Evolutionary conservation across 2,113 vertebrate species (phyloP).

Genomic region (Oreochromis niloticus): DNA sequence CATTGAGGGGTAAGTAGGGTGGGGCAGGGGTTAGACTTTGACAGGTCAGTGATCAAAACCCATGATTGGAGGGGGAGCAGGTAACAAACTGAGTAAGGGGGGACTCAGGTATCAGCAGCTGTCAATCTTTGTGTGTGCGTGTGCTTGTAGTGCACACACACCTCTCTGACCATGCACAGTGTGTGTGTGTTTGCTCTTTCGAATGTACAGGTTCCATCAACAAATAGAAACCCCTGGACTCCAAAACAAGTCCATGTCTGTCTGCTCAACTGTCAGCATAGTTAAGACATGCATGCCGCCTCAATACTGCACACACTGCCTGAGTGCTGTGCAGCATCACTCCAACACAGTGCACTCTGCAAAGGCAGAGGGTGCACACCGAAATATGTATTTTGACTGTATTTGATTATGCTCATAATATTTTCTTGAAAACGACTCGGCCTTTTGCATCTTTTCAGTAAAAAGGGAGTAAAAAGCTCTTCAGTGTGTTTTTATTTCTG

Average conservation of each 20-base stretch:
- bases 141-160: neutral
- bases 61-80: slow-evolving; percentile 42
- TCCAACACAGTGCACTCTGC: neutral
- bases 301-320: neutral
- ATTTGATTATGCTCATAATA: neutral
- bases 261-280: slow-evolving; percentile 38
- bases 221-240: slow-evolving; percentile 21
- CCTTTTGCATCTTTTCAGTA: neutral
- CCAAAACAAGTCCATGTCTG: slow-evolving; percentile 43
- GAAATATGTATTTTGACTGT: neutral
- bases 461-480: neutral
- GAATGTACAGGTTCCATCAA: slow-evolving; percentile 40
- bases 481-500: neutral
- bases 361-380: neutral
- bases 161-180: neutral
- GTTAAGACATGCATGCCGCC: slow-evolving; percentile 15
- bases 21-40: slow-evolving; percentile 53
- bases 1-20: neutral
- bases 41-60: slow-evolving; percentile 93
- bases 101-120: slow-evolving; percentile 66
- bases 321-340: neutral
- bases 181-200: neutral
- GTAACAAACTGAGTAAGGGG: slow-evolving; percentile 39
- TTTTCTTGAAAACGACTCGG: neutral
- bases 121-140: slow-evolving; percentile 46